These are phyloP conservation scores for Chloebia gouldiae DNA, from an alignment of 2,113 vertebrate genomes.

Conservation along the genomic window DNA sequence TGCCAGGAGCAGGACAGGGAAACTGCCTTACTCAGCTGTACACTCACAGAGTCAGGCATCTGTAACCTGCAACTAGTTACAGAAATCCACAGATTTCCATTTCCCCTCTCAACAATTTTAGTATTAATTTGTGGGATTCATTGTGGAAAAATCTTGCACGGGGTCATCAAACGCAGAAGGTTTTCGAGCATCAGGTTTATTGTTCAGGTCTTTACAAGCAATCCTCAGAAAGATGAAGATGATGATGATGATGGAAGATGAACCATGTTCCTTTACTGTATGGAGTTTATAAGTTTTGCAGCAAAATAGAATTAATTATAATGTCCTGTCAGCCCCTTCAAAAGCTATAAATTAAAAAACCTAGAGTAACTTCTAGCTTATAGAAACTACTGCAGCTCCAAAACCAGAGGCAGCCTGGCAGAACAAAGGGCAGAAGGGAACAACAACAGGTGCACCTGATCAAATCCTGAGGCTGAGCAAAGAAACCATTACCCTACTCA, in stretches of 20 bases:
- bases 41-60: not conserved
- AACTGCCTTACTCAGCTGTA: not conserved
- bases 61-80: not conserved
- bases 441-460: accelerated
- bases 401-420: not conserved
- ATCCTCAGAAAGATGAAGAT: not conserved
- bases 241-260: not conserved
- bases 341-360: not conserved
- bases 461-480: not conserved
- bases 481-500: not conserved
- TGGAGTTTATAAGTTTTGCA: not conserved
- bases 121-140: not conserved
- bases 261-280: not conserved
- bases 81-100: not conserved
- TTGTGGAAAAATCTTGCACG: not conserved
- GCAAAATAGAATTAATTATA: not conserved
- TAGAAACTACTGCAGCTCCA: not conserved
- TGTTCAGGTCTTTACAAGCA: not conserved
- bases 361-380: not conserved
- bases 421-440: not conserved
- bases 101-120: not conserved
- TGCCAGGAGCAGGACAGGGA: not conserved
- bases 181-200: not conserved
- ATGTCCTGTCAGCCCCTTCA: not conserved
- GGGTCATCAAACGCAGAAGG: not conserved